phyloP scores from a whole-genome alignment of 2,888 invertebrate genomes.

The Ferrisia virgata region DNA sequence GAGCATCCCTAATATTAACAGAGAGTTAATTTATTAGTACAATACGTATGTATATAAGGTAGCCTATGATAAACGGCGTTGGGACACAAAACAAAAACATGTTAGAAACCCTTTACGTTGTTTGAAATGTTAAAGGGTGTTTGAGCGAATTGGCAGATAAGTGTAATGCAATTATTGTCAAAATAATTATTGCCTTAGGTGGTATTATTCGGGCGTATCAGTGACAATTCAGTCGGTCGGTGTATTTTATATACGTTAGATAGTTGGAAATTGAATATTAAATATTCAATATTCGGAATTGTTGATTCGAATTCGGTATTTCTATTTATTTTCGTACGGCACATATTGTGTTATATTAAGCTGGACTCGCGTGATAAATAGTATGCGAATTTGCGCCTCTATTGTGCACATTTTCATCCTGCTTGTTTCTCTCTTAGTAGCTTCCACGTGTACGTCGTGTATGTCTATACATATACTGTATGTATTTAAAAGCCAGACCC shows the following conservation, averaged over 20 bases:
- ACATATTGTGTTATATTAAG: constrained; percentile 26
- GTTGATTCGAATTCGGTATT: constrained; percentile 40
- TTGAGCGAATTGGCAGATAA: constrained; percentile 43
- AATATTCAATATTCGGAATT: constrained; percentile 41
- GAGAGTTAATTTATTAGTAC: not conserved
- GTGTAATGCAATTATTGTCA: constrained; percentile 45
- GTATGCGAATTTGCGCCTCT: not conserved
- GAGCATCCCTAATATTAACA: not conserved
- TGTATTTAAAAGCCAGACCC: too few species aligned
- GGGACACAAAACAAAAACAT: constrained; percentile 18
- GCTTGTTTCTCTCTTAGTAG: not conserved
- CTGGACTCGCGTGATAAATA: constrained; percentile 34
- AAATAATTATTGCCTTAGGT: constrained; percentile 43
- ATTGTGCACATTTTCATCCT: not conserved
- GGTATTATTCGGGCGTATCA: constrained; percentile 42
- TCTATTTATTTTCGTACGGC: constrained; percentile 34
- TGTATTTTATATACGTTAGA: constrained; percentile 24
- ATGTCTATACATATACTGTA: too few species aligned
- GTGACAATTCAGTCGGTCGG: constrained; percentile 43
- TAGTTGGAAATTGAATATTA: constrained; percentile 43
- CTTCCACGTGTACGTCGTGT: not conserved
- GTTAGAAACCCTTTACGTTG: constrained; percentile 8
- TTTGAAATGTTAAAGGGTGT: constrained; percentile 43
- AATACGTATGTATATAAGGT: not conserved
- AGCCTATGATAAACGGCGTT: too few species aligned